Base-by-base conservation (phyloP, 2,797 vertebrate species). In the Mus minutoides region DNA sequence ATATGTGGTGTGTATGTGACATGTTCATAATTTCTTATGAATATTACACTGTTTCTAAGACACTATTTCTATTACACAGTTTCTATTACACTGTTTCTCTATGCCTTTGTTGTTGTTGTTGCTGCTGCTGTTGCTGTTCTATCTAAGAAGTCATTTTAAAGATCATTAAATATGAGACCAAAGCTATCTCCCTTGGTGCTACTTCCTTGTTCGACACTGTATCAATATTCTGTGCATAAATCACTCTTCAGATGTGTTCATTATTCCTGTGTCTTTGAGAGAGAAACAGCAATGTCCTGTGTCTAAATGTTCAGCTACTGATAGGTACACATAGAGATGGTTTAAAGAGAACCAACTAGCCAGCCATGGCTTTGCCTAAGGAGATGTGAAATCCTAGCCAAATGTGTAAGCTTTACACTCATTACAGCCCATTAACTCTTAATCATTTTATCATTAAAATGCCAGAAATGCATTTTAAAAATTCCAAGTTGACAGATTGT, bases 401-500 rank as follows among this genome's bases (percentile, higher is more conserved):
- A 0, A 10, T 93, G 52, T 86, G 1, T 95, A 62, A 84, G 54
- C 84, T 56, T 71, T 95, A 56, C 49, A 60, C 40, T 94, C 0
- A 40, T 71, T 54, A 71, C 13, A 92, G 31, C 1, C n/a, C 54
- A 92, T 34, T 80, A 52, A 88, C 69, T 6, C 34, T 96, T 69
- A 90, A 94, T 71, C 54, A 79, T 31, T 77, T 92, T 84, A 54
- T 90, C 19, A 80, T 8, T 87, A 56, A 96, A 95, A 94, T 93
- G 6, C 19, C 22, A 2, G 56, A 76, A 60, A 71, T 56, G 34
- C n/a, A 52, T 49, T 1, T 19, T 37, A 4, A 76, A 69, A 88
- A n/a, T 4, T 0, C 3, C 49, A 94, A 64, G 17, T 26, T 95
- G 56, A 80, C 78, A 91, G 43, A 58, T 77, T 88, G 0, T 52